These are phyloP conservation scores for Cherax destructor DNA, from an alignment of 1,140 invertebrate species.

Conservation along the genomic window DNA sequence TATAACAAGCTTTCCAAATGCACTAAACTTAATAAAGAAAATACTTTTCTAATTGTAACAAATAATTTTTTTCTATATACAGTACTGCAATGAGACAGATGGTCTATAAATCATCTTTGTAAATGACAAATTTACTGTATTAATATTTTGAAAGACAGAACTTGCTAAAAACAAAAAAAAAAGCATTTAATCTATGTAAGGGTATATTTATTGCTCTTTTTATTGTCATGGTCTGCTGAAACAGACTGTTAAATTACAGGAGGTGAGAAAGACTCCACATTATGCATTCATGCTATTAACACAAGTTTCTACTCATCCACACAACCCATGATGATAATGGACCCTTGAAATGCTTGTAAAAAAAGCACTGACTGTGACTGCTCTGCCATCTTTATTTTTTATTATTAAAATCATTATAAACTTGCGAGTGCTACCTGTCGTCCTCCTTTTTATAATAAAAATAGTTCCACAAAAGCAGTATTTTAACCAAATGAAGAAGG, in stretches of 20 bases:
- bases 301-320: neutral
- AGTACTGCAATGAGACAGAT: too few species aligned
- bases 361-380: neutral
- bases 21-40: too few species aligned
- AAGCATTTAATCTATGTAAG: neutral
- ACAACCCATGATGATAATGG: slow-evolving; percentile 43
- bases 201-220: slow-evolving; percentile 4
- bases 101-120: too few species aligned
- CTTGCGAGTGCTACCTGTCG: neutral
- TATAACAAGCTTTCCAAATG: too few species aligned
- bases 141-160: too few species aligned
- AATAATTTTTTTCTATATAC: too few species aligned
- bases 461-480: neutral
- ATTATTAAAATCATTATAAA: neutral
- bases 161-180: neutral
- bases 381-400: neutral
- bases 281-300: neutral
- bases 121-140: too few species aligned
- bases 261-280: slow-evolving; percentile 35
- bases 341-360: slow-evolving; percentile 37
- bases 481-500: neutral
- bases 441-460: slow-evolving; percentile 9
- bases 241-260: neutral
- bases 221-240: slow-evolving; percentile 16
- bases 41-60: too few species aligned